Conservation (phyloP, 2,888 invertebrate species). For the Zaprionus lineosus region DNA sequence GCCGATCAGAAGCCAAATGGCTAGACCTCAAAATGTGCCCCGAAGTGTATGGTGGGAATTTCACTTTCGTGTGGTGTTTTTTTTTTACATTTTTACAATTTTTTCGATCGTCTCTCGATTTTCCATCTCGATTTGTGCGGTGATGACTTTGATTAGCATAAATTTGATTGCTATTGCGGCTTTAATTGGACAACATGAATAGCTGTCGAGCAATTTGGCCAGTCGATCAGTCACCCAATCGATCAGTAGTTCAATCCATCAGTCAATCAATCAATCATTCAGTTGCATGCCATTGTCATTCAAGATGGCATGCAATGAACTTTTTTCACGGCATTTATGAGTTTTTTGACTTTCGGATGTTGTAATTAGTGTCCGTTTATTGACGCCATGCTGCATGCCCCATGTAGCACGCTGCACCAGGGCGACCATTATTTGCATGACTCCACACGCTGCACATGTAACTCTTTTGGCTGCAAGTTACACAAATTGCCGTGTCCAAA, state of each 20-base stretch:
- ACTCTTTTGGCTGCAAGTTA: slow-evolving; percentile 12
- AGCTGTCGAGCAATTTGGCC: slow-evolving; percentile 31
- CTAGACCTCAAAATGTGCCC: slow-evolving; percentile 15
- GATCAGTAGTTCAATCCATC: slow-evolving; percentile 36
- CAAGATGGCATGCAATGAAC: slow-evolving; percentile 32
- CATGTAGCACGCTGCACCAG: slow-evolving; percentile 31
- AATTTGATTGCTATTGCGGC: slow-evolving; percentile 51
- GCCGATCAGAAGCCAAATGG: slow-evolving; percentile 50
- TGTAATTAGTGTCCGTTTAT: slow-evolving; percentile 70
- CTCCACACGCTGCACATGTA: slow-evolving; percentile 7
- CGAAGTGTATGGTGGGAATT: slow-evolving; percentile 45
- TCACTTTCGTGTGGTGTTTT: slow-evolving; percentile 52
- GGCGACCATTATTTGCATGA: slow-evolving; percentile 23
- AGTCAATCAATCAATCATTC: slow-evolving; percentile 25
- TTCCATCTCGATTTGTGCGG: too few relatives aligned
- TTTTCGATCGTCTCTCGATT: too few relatives aligned
- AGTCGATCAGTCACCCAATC: slow-evolving; percentile 55
- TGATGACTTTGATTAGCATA: slow-evolving; percentile 63
- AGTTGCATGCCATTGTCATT: slow-evolving; percentile 39
- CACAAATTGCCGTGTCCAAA: slow-evolving; percentile 11
- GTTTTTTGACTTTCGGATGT: slow-evolving; percentile 53
- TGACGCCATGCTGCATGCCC: slow-evolving; percentile 27
- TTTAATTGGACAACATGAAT: slow-evolving; percentile 52
- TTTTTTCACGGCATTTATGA: slow-evolving; percentile 39
- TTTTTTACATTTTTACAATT: slow-evolving; percentile 4